Evolutionary conservation across 2,888 invertebrate species (phyloP).

Genomic region (Dastarcus helophoroides): DNA sequence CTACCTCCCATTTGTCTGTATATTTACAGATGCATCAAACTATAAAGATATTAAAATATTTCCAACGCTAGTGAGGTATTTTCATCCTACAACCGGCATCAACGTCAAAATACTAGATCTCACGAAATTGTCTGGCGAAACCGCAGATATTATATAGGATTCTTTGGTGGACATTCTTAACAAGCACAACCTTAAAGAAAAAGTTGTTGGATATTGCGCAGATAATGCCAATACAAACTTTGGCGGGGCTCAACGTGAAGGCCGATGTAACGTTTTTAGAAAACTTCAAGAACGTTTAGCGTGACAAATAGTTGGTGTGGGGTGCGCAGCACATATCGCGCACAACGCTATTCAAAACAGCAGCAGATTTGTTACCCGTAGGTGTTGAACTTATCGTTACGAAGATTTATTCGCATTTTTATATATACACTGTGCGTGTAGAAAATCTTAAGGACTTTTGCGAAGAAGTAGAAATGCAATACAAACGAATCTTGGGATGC

Average conservation of each 20-base stretch:
- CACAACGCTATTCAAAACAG: conserved; percentile 23
- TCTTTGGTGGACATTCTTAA: conserved; percentile 22
- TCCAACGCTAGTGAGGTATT: conserved; percentile 20
- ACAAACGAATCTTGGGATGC: conserved; percentile 15
- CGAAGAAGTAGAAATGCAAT: conserved; percentile 17
- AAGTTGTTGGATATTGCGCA: conserved; percentile 17
- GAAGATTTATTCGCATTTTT: conserved; percentile 22
- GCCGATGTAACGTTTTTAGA: conserved; percentile 20
- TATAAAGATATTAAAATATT: conserved; percentile 24
- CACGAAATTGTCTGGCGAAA: conserved; percentile 18
- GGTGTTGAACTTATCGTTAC: conserved; percentile 19
- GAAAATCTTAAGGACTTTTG: conserved; percentile 19
- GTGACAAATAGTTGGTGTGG: conserved; percentile 16
- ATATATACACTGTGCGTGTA: conserved; percentile 22
- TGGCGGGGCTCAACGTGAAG: conserved; percentile 18
- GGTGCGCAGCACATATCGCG: conserved; percentile 16
- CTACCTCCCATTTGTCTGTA: conserved; percentile 18
- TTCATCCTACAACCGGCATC: conserved; percentile 15
- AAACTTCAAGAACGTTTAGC: conserved; percentile 19
- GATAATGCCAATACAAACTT: conserved; percentile 21
- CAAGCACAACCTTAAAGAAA: conserved; percentile 21
- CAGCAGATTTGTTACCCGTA: conserved; percentile 19
- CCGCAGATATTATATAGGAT: conserved; percentile 18
- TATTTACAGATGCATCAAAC: conserved; percentile 24
- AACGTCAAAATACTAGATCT: conserved; percentile 18